Evolutionary conservation across 2,113 vertebrate genomes (phyloP).

Genomic region (Nothoprocta pentlandii): DNA sequence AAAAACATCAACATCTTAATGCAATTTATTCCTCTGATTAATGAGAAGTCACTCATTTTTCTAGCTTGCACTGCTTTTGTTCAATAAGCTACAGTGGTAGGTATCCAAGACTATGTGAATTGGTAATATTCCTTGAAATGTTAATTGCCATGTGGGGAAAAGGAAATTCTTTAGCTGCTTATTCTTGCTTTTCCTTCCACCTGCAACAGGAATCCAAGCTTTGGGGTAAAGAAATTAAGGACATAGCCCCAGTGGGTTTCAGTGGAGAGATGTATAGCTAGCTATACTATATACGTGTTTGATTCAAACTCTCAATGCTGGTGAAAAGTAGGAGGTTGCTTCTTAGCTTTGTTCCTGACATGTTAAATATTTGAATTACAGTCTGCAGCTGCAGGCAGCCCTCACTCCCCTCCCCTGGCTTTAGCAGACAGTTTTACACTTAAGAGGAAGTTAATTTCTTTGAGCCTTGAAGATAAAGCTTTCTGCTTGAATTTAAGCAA

Average conservation of each 20-base stretch:
- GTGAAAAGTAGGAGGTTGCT: neutral
- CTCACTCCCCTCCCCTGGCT: neutral
- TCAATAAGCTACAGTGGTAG: constrained; percentile 34
- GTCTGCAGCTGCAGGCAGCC: neutral
- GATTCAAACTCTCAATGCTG: neutral
- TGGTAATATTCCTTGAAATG: constrained; percentile 54
- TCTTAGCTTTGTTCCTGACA: neutral
- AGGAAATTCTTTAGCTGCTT: constrained; percentile 50
- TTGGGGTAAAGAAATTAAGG: neutral
- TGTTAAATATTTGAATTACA: neutral
- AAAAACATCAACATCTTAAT: constrained; percentile 55
- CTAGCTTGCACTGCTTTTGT: constrained; percentile 42
- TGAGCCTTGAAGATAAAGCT: neutral
- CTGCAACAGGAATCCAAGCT: constrained; percentile 42
- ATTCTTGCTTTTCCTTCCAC: constrained; percentile 38
- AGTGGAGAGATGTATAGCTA: neutral
- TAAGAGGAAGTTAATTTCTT: neutral
- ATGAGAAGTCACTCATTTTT: constrained; percentile 49
- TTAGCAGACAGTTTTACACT: neutral
- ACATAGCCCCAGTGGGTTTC: neutral
- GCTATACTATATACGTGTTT: neutral
- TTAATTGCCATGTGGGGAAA: constrained; percentile 23
- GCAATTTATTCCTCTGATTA: constrained; percentile 65
- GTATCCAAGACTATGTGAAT: constrained; percentile 61
- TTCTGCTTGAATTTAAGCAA: constrained; percentile 21